Evolutionary conservation across 2,113 vertebrate species (phyloP).

Genomic region (Nerophis lumbriciformis): DNA sequence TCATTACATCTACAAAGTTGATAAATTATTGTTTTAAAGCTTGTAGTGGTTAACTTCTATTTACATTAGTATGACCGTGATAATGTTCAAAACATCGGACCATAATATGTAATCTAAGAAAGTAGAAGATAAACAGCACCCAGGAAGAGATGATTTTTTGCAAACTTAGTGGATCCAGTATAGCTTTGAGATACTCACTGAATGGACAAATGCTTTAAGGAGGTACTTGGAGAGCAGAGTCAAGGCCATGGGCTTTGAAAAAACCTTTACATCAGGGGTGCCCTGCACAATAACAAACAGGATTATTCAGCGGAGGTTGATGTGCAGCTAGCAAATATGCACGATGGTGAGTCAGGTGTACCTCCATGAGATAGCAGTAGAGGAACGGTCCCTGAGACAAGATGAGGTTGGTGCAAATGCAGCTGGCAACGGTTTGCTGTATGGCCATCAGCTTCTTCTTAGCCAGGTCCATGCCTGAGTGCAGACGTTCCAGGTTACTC

Average conservation of each 20-base stretch:
- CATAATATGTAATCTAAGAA: background rate
- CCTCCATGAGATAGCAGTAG: constrained; percentile 95
- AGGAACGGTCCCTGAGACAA: constrained; percentile 97
- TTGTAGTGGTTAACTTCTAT: too few relatives aligned
- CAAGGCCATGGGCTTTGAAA: constrained; percentile 86
- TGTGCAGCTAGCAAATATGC: background rate
- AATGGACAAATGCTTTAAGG: constrained; percentile 87
- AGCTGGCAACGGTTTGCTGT: constrained; percentile 94
- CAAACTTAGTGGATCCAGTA: background rate
- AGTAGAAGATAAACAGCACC: background rate
- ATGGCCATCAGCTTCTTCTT: constrained; percentile 88
- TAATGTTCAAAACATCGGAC: too few relatives aligned
- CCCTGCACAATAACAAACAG: constrained; percentile 69
- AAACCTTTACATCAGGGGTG: constrained; percentile 87
- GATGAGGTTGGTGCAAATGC: constrained; percentile 93
- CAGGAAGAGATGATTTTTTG: too few relatives aligned
- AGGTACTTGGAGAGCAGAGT: constrained; percentile 88
- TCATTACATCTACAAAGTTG: background rate
- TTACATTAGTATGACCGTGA: too few relatives aligned
- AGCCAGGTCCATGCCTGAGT: constrained; percentile 83
- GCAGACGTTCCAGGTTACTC: constrained; percentile 84
- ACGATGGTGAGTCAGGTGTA: constrained; percentile 26
- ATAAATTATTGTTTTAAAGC: too few relatives aligned
- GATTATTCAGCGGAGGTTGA: constrained; percentile 4
- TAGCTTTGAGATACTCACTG: constrained; percentile 72